Evolutionary conservation across 1,140 invertebrate species (phyloP), one percentile per base, ranked within the genome.

Genomic region (Lepidurus couesii): DNA sequence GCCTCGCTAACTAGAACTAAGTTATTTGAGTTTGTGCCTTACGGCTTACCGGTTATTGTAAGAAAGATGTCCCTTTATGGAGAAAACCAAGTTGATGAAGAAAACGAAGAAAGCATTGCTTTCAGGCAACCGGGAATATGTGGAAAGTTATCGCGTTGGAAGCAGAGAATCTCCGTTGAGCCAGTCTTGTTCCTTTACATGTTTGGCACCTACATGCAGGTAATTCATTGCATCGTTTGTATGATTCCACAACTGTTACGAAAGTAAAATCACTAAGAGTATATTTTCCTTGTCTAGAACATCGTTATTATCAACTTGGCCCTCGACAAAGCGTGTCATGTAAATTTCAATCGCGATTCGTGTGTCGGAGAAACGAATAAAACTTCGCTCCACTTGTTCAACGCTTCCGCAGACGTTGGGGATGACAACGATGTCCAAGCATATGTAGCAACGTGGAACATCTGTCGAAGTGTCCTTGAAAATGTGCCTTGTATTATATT

Each of bases 401-500:
- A 21, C 13, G 42, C 43, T n/a, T 34, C 65, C 8, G 73, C 73
- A 8, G 44, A 16, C 4, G 34, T 24, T n/a, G 78, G 45, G 13
- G 65, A 79, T 34, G 11, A 74, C 11, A 75, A 45, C 26, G 76
- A 77, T n/a, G 65, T 79, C 16, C 78, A 79, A 44, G 44, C 74
- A 42, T 79, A 79, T 45, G 78, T 79, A 24, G 75, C 73, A 11
- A 44, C 43, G 7, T 75, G 74, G 10, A 79, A 75, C 34, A 80
- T 80, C 43, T 80, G 77, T 42, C 75, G 78, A 13, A 73, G 75
- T 11, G 44, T 80, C 42, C 79, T 80, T 74, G 78, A 79, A 53
- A 80, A 79, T 16, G 75, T 79, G 16, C 80, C 80, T 13, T 79
- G 74, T 16, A 91, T 91, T 44, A 85, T 92, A 16, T 84, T 94